Evolutionary conservation across 2,888 invertebrate species (phyloP).

Genomic region (Polymixis flavicincta): DNA sequence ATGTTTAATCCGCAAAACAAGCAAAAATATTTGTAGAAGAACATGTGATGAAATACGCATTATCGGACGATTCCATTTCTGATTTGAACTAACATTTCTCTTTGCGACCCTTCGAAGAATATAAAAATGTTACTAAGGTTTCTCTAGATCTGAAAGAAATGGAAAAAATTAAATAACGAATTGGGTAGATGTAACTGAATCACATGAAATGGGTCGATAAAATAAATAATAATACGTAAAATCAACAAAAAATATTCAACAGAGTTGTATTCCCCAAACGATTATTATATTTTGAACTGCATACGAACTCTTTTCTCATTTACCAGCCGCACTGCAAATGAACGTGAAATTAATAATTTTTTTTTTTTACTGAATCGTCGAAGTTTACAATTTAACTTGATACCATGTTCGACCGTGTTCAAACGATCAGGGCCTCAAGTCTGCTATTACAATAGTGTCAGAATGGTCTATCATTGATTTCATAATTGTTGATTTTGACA

Average conservation of each 20-base stretch:
- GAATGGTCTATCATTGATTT: too few species aligned
- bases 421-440: too few species aligned
- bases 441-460: too few species aligned
- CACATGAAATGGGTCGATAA: neutral
- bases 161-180: neutral
- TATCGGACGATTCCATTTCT: conserved; percentile 34
- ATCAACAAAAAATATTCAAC: neutral
- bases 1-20: conserved; percentile 21
- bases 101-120: conserved; percentile 23
- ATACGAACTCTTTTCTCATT: conserved; percentile 11
- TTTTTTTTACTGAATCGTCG: conserved; percentile 42
- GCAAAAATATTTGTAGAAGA: conserved; percentile 26
- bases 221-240: neutral
- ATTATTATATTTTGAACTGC: neutral
- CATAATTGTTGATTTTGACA: too few species aligned
- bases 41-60: conserved; percentile 27
- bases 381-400: conserved; percentile 78
- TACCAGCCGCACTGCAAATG: neutral
- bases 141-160: conserved; percentile 7
- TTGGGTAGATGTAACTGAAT: conserved; percentile 23
- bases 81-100: conserved; percentile 49
- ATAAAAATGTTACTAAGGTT: conserved; percentile 27
- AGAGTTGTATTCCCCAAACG: neutral
- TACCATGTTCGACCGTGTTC: conserved; percentile 67
- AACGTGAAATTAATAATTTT: conserved; percentile 66